A percentile compares a stretch with the other conserved stretches of the same genome.
Conservation (phyloP, 2,113 vertebrate genomes). For the Tachuris rubrigastra region DNA sequence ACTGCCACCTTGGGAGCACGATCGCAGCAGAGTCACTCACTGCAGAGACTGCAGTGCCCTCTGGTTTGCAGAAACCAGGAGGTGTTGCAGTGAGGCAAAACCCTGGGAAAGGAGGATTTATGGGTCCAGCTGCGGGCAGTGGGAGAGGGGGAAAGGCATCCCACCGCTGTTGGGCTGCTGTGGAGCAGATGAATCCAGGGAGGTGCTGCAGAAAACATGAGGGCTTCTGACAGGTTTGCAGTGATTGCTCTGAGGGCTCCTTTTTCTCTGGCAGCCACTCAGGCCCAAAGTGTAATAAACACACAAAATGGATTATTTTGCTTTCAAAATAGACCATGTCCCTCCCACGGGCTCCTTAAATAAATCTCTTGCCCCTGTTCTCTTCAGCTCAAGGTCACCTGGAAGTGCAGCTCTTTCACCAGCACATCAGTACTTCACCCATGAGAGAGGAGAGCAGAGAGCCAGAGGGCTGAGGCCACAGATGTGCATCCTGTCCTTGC, state of each 20-base stretch:
- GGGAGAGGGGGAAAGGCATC: not conserved
- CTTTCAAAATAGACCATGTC: conserved; percentile 12
- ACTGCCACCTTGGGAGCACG: not conserved
- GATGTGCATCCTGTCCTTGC: not conserved
- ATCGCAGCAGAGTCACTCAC: not conserved
- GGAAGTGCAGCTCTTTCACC: not conserved
- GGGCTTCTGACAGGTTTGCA: not conserved
- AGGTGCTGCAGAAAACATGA: not conserved
- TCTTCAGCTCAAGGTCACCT: conserved; percentile 15
- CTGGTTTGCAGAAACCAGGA: not conserved
- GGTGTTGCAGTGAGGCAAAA: not conserved
- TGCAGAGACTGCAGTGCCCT: not conserved
- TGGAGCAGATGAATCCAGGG: not conserved
- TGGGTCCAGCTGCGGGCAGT: accelerated
- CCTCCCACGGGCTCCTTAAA: not conserved
- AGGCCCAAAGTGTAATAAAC: not conserved
- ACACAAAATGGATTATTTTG: not conserved
- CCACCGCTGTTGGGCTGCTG: not conserved
- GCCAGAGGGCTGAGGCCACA: not conserved
- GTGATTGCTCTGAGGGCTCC: not conserved
- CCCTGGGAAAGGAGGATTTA: not conserved
- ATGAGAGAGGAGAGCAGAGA: not conserved
- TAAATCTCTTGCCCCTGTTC: not conserved
- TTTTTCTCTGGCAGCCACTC: not conserved
- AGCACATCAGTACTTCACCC: accelerated